Conservation (phyloP, 2,113 vertebrate genomes). For the Pavo muticus region DNA sequence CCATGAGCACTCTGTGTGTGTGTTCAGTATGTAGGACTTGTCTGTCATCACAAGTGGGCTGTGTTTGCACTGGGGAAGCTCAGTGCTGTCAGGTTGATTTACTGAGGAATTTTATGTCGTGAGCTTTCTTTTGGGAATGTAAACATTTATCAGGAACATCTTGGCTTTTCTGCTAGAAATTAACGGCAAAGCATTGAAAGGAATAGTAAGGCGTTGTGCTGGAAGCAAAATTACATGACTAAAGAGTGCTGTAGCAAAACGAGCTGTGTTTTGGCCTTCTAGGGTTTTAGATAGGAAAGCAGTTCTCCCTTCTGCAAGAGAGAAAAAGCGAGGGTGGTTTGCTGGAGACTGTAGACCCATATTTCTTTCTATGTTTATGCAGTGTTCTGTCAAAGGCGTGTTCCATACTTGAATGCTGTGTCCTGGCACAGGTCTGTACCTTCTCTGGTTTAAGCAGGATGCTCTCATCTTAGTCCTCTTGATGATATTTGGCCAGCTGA, state of each 20-base stretch:
- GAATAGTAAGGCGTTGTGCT: not conserved
- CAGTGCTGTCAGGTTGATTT: not conserved
- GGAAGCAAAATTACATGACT: not conserved
- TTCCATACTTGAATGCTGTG: not conserved
- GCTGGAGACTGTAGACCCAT: not conserved
- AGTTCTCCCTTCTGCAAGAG: not conserved
- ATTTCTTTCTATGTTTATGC: not conserved
- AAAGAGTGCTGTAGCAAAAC: not conserved
- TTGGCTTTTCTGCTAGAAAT: not conserved
- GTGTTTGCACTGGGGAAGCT: not conserved
- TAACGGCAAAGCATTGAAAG: not conserved
- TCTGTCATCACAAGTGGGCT: not conserved
- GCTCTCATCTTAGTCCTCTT: not conserved
- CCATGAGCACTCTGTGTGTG: not conserved
- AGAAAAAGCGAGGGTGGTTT: not conserved
- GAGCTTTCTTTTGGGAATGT: not conserved
- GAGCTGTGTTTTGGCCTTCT: not conserved
- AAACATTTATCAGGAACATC: not conserved
- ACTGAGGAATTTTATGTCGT: not conserved
- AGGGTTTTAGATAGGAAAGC: not conserved
- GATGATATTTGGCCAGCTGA: not conserved
- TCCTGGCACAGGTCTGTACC: not conserved
- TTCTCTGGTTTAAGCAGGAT: not conserved
- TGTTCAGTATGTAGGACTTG: accelerated
- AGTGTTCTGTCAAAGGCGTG: not conserved